Evolutionary conservation across 2,113 vertebrate species (phyloP).

Genomic region (Acinonyx jubatus): DNA sequence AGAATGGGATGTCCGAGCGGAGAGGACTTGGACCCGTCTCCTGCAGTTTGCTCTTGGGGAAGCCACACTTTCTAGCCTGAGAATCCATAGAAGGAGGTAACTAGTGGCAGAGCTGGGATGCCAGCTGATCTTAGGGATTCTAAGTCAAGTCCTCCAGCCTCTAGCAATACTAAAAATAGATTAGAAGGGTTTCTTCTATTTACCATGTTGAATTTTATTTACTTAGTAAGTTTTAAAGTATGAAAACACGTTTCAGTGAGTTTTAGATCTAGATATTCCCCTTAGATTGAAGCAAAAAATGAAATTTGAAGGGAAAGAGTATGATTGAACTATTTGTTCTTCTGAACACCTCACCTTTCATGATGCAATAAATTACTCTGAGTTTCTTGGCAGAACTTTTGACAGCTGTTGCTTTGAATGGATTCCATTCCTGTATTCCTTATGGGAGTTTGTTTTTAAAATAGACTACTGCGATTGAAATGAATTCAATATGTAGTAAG

Average conservation of each 20-base stretch:
- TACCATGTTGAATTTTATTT: constrained; percentile 48
- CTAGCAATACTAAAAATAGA: constrained; percentile 30
- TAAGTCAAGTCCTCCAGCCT: background rate
- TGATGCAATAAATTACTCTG: constrained; percentile 63
- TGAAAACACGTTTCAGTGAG: constrained; percentile 43
- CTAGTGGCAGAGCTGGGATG: background rate
- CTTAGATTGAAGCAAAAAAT: constrained; percentile 56
- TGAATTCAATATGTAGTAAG: constrained; percentile 72
- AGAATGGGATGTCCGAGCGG: background rate
- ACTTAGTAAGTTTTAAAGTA: constrained; percentile 50
- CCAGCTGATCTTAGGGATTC: constrained; percentile 13
- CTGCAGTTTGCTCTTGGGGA: background rate
- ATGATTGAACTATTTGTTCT: constrained; percentile 63
- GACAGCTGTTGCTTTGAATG: constrained; percentile 69
- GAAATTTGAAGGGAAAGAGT: constrained; percentile 61
- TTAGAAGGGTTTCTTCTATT: constrained; percentile 12
- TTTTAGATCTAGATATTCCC: constrained; percentile 45
- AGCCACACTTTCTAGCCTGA: background rate
- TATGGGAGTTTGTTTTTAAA: constrained; percentile 70
- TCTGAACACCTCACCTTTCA: constrained; percentile 69
- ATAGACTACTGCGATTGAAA: constrained; percentile 72
- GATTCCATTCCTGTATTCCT: constrained; percentile 68
- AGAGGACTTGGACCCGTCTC: background rate
- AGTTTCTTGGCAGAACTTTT: constrained; percentile 74
- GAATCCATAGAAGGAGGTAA: background rate